Evolutionary conservation across 2,888 invertebrate genomes (phyloP), one percentile per base, ranked within the genome.

Genomic region (Drosophila prostipennis): DNA sequence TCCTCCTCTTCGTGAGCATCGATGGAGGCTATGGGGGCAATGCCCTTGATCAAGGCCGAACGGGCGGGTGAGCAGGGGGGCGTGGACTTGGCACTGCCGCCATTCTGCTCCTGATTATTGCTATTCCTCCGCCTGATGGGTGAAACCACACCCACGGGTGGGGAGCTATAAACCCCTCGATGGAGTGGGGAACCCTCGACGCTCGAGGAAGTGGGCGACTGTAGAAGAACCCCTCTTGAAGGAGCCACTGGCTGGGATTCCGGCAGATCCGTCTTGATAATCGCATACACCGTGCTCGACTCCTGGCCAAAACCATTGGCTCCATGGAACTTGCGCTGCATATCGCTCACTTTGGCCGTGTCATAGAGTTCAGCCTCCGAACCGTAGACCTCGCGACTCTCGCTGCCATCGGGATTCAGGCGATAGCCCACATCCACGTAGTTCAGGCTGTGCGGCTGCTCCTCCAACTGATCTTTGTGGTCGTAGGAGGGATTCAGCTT

Each of bases 361-460:
- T 91, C 91, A 51, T 92, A 92, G 0, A 92, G 80, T 85, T 93
- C 91, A 67, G 93, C 80, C 90, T 93, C 90, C 48, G 90, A 90
- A 60, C 89, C 90, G 79, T 85, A 91, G n/a, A 91, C 87, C 76
- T 92, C 90, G 37, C 80, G 87, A 2, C 91, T 86, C 68, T 92
- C 92, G 70, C 92, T 92, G 55, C 92, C 92, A 78, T 92, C 92
- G 5, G 92, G 92, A 81, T 92, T 92, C 14, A 92, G 84, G 36
- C 92, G 90, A 82, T 91, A 91, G 13, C 91, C 92, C 26, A 92
- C 92, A 74, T 92, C 92, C 29, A 92, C 92, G 77, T 92, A 92
- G 69, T 92, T 91, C 6, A 92, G 82, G 49, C 89, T 89, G 40
- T 89, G 89, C 2, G 67, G 72, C 16, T 59, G 73, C 37, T 79